Base-by-base conservation (phyloP, 1,140 invertebrate genomes). In the Melipona quadrifasciata region DNA sequence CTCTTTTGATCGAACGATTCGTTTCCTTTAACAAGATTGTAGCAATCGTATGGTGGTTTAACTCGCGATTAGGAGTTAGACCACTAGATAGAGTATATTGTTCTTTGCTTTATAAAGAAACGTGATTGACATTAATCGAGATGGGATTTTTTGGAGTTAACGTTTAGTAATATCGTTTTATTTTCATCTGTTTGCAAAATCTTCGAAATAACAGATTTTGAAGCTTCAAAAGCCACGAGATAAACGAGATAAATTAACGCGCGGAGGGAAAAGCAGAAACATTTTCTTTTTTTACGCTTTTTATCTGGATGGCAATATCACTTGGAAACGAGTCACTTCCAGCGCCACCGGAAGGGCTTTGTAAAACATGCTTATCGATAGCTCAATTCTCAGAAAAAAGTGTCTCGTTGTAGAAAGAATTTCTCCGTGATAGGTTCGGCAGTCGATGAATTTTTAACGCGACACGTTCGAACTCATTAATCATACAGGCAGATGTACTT, bases 271-370 rank as follows among this genome's bases (percentile, higher is more conserved):
- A 70, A 80, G 70, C 65, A 72, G 61, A 81, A 71, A n/a, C n/a
- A n/a, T n/a, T n/a, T n/a, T 83, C 61, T 53, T 86, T 81, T 85
- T 89, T 88, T 68, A 86, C 88, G 79, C 80, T 81, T 87, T 80
- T 87, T 90, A 90, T 90, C 88, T 75, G 55, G 16, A 53, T 57
- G 21, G 68, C 79, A 82, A 39, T 89, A 87, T 85, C 82, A 64
- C 70, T 73, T 85, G 53, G 68, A 64, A 77, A 64, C 65, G 82
- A 82, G 82, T 65, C 80, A 85, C 76, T 84, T 90, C 72, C 80
- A 86, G 83, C 88, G 82, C 80, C 88, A 90, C 88, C 89, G 89
- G 89, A 90, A 90, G 72, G 89, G 88, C 83, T 84, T 79, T 74
- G 64, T 77, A 90, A 90, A 86, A 89, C 76, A 79, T 51, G 47